phyloP scores from a whole-genome alignment of 2,888 invertebrate genomes.

The Trissolcus japonicus region DNA sequence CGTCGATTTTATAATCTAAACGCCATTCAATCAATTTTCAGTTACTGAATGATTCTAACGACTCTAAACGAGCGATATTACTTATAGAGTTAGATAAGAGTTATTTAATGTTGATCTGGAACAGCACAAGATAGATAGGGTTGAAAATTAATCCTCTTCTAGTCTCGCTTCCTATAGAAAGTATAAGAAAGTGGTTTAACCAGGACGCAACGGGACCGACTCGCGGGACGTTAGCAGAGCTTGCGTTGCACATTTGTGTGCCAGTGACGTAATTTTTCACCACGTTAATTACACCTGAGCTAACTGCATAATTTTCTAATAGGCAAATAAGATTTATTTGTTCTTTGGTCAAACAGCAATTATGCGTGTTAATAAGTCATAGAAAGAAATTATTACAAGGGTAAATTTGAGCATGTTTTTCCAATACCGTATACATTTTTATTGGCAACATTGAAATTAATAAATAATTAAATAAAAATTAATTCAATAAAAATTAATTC shows the following conservation, averaged over 20 bases:
- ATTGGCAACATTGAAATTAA: too few species aligned
- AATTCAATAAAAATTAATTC: too few species aligned
- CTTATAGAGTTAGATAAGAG: too few species aligned
- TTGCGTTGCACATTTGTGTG: slow-evolving; percentile 29
- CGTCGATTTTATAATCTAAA: too few species aligned
- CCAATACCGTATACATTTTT: too few species aligned
- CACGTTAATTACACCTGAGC: slow-evolving; percentile 8
- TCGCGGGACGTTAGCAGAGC: slow-evolving; percentile 11
- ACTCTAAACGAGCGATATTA: too few species aligned
- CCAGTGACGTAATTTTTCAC: slow-evolving; percentile 48
- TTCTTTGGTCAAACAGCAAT: background rate
- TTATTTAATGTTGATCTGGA: too few species aligned
- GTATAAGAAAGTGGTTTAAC: slow-evolving; percentile 62
- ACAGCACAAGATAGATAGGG: background rate
- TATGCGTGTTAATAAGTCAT: background rate
- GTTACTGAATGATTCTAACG: too few species aligned
- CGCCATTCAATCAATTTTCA: too few species aligned
- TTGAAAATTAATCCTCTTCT: slow-evolving; percentile 16
- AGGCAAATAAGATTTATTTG: slow-evolving; percentile 26
- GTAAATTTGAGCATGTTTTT: too few species aligned
- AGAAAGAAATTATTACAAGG: too few species aligned
- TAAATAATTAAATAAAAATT: too few species aligned
- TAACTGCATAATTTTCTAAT: slow-evolving; percentile 19
- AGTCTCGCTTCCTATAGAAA: slow-evolving; percentile 65
- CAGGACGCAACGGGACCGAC: slow-evolving; percentile 31